Evolutionary conservation across 1,140 invertebrate genomes (phyloP).

Genomic region (Orchesella cincta): DNA sequence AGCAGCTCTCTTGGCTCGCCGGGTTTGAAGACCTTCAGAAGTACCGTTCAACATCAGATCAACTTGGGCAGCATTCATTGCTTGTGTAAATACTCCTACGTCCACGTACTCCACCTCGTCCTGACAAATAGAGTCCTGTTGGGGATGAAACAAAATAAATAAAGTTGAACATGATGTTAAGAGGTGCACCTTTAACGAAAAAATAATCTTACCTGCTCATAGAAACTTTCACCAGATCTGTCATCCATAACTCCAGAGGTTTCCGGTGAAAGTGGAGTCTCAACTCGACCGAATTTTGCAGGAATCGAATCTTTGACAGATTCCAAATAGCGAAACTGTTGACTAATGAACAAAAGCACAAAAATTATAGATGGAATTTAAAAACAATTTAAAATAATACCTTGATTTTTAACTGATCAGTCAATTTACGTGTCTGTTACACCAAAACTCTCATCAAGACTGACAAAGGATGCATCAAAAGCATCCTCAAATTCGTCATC

Average conservation of each 20-base stretch:
- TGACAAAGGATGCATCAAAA: conserved; percentile 44
- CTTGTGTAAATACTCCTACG: conserved; percentile 46
- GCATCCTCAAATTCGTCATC: conserved; percentile 25
- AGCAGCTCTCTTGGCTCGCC: neutral
- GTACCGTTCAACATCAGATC: neutral
- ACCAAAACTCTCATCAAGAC: neutral
- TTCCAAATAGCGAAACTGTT: conserved; percentile 40
- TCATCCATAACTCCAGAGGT: no score
- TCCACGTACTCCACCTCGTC: conserved; percentile 44
- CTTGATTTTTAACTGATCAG: no score
- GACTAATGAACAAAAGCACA: conserved; percentile 30
- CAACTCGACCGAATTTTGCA: neutral
- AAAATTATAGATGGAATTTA: neutral
- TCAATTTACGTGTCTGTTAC: conserved; percentile 40
- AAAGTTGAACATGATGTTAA: no score
- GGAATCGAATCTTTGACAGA: conserved; percentile 40
- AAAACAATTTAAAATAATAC: neutral
- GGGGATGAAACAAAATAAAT: neutral
- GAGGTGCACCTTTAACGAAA: no score
- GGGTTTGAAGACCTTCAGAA: neutral
- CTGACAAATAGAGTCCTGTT: conserved; percentile 47
- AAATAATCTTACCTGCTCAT: conserved; percentile 4
- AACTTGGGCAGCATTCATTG: conserved; percentile 40
- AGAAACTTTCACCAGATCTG: neutral
- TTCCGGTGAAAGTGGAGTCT: neutral